Evolutionary conservation across 2,797 vertebrate species (phyloP), one percentile per base, ranked within the genome.

Genomic region (Aldrovandia affinis): DNA sequence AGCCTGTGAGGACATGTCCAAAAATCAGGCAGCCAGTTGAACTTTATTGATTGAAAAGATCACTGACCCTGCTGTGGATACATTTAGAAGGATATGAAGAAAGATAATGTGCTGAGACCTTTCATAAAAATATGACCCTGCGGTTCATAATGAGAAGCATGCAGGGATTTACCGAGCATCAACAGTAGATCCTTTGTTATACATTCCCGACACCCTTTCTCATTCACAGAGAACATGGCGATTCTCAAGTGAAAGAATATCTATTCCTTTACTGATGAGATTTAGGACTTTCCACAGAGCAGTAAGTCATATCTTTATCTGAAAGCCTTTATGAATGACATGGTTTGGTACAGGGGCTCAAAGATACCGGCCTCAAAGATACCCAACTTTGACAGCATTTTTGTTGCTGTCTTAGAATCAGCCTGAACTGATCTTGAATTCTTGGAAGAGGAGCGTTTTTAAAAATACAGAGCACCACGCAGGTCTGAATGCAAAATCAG

Each of bases 261-360:
- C 4, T 54, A 25, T 80, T 54, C 50, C 50, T 54, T 80, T 80
- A 54, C 33, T 80, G 50, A 80, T n/a, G 78, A 54, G 25, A 80
- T 54, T 80, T 54, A 52, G 52, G 28, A 33, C 47, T 33, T 30
- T 55, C 78, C 15, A 18, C 44, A 7, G 78, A 50, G 33, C 28
- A 33, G 47, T 39, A 70, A 39, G 30, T 70, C 33, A 70, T 70
- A 22, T 18, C 33, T 33, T 39, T 70, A 36, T 25, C 18, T 2
- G 33, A 70, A 70, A 36, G 3, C 33, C 65, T 36, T 65, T 65
- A 33, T 39, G 25, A 70, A 70, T 70, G 14, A 2, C 3, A 5
- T 70, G 65, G 30, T 20, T 70, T 70, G 65, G 33, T 70, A 39
- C 14, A 36, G 15, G 33, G 33, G 33, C 33, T 18, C 30, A 70